phyloP scores from a whole-genome alignment of 2,113 vertebrate species.

The Neogobius melanostomus region DNA sequence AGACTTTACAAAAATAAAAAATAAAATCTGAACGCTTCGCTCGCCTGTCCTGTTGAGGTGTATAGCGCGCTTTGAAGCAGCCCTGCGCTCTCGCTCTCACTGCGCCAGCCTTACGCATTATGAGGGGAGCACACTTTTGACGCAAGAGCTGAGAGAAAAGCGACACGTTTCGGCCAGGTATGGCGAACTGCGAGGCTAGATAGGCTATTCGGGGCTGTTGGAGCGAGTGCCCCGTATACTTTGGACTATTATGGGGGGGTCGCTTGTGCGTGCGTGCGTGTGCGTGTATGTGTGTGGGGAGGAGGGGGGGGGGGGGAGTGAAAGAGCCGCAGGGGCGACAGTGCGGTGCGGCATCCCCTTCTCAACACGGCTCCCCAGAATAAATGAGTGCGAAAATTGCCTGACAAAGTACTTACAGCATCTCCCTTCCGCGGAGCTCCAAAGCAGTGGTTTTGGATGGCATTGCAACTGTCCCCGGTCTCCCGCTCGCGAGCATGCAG shows the following conservation, averaged over 20 bases:
- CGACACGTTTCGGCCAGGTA: neutral
- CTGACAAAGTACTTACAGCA: constrained; percentile 86
- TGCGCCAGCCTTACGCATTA: constrained; percentile 53
- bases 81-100: constrained; percentile 44
- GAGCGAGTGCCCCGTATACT: constrained; percentile 52
- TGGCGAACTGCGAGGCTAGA: neutral
- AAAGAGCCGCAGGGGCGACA: constrained; percentile 37
- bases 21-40: neutral
- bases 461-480: constrained; percentile 77
- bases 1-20: too few species aligned
- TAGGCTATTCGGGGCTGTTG: neutral
- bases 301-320: constrained; percentile 31
- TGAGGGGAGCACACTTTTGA: constrained; percentile 24
- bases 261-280: too few species aligned
- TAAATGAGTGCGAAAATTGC: constrained; percentile 8
- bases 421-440: constrained; percentile 90
- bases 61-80: constrained; percentile 31
- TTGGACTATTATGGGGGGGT: constrained; percentile 34
- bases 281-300: too few species aligned
- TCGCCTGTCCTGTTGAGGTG: constrained; percentile 5
- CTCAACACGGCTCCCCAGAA: constrained; percentile 13
- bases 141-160: constrained; percentile 7
- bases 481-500: constrained; percentile 63
- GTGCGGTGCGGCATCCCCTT: constrained; percentile 13
- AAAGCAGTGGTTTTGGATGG: constrained; percentile 73